phyloP scores from a whole-genome alignment of 1,140 invertebrate species.

The Bombus soroeensis region DNA sequence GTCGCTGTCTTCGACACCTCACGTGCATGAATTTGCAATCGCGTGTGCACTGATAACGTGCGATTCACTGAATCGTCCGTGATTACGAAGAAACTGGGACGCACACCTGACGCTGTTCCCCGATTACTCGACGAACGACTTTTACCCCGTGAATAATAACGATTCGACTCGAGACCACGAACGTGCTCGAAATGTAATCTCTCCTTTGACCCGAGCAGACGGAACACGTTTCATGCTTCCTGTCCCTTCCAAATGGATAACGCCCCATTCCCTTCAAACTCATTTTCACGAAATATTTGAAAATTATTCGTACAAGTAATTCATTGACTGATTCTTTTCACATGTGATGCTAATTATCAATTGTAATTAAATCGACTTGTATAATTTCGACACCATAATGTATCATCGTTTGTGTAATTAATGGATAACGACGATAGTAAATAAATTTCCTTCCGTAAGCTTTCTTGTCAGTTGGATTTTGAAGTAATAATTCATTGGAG shows the following conservation, averaged over 20 bases:
- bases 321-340: neutral
- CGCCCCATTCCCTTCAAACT: neutral
- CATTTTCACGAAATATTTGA: neutral
- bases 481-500: neutral
- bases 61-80: conserved; percentile 48
- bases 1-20: conserved; percentile 33
- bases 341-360: neutral
- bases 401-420: neutral
- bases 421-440: neutral
- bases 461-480: neutral
- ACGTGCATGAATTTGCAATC: conserved; percentile 50
- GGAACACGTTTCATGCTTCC: neutral
- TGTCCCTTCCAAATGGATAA: neutral
- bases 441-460: neutral
- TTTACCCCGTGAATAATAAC: conserved; percentile 66
- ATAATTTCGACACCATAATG: neutral
- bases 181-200: conserved; percentile 58
- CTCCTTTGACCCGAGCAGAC: neutral
- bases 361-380: neutral
- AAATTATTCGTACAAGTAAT: neutral
- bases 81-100: conserved; percentile 60
- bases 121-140: conserved; percentile 58
- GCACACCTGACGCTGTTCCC: conserved; percentile 58
- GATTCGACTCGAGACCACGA: conserved; percentile 49
- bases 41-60: conserved; percentile 50